Conservation (phyloP, 1,140 invertebrate species). For the Eurosta solidaginis region DNA sequence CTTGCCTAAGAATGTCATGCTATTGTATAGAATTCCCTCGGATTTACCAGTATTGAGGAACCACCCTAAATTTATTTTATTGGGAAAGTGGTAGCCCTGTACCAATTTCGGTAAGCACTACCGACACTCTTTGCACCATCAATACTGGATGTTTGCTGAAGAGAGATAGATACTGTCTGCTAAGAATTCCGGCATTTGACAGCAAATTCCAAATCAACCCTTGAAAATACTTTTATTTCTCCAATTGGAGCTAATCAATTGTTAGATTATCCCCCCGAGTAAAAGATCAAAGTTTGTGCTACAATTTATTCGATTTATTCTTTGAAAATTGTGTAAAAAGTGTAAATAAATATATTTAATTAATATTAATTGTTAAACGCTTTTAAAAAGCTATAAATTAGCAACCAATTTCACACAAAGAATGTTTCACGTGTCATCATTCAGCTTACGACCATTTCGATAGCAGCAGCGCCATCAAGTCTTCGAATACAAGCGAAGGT, state of each 20-base stretch:
- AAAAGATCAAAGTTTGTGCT: background rate
- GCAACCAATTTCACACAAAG: background rate
- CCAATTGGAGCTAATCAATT: constrained; percentile 1
- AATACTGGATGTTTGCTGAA: background rate
- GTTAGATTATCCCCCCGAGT: background rate
- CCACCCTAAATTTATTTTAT: no score
- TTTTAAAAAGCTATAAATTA: no score
- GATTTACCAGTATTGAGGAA: no score
- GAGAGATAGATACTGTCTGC: background rate
- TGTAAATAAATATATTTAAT: background rate
- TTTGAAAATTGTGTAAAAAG: background rate
- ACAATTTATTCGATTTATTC: background rate
- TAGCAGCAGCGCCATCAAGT: background rate
- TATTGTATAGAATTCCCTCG: no score
- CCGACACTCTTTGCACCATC: background rate
- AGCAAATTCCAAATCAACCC: background rate
- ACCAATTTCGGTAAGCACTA: no score
- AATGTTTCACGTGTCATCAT: constrained; percentile 16
- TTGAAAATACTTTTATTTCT: background rate
- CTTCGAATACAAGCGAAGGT: background rate
- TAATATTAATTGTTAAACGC: background rate
- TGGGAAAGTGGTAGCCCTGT: no score
- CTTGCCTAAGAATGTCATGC: no score
- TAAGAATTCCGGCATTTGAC: background rate
- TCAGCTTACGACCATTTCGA: background rate